Evolutionary conservation across 2,113 vertebrate species (phyloP), one percentile per base, ranked within the genome.

Genomic region (Cranoglanis bouderius): DNA sequence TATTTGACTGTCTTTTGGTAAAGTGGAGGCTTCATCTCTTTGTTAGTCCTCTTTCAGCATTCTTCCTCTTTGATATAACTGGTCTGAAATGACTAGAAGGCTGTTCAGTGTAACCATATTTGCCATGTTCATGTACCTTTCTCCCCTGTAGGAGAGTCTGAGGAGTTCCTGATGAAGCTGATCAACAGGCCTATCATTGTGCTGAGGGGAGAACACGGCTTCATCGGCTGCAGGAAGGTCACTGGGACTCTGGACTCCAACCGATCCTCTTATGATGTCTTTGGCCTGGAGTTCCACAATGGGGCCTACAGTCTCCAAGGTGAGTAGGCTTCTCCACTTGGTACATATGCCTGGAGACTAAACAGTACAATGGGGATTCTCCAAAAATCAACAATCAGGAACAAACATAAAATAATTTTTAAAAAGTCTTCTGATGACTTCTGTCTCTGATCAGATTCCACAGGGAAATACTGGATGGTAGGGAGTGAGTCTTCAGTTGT

Each of bases 121-220:
- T 51, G 0, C 43, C 43, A 38, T 85, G 55, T 84, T 77, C 72
- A 29, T 51, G 57, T 43, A 4, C 38, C 57, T 70, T 57, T 43
- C 9, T 43, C 1, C 38, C 74, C 43, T 55, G 0, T 90, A 99
- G 98, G 97, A 0, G 97, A 99, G 92, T 95, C 97, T 0, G 98
- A 99, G 92, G 95, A 97, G 88, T 99, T 99, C 2, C 93, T 99
- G 93, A 99, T 99, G 98, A 99, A 99, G 94, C 96, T 99, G 90
- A 99, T 99, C 88, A 99, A 99, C 94, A 95, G 98, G 5, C 98
- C 98, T 1, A 97, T 99, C 92, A 98, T 99, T 0, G 98, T 99
- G 85, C 96, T 99, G 88, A 97, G 98, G 0, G 98, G 98, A 0
- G 98, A 99, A 87, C 98, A 99, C 0, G 98, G 98, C 90, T 99